A percentile compares a stretch with the other conserved stretches of the same genome.
These are phyloP conservation scores for Papilio polyxenes DNA, from an alignment of 1,140 invertebrate genomes.

Conservation along the genomic window DNA sequence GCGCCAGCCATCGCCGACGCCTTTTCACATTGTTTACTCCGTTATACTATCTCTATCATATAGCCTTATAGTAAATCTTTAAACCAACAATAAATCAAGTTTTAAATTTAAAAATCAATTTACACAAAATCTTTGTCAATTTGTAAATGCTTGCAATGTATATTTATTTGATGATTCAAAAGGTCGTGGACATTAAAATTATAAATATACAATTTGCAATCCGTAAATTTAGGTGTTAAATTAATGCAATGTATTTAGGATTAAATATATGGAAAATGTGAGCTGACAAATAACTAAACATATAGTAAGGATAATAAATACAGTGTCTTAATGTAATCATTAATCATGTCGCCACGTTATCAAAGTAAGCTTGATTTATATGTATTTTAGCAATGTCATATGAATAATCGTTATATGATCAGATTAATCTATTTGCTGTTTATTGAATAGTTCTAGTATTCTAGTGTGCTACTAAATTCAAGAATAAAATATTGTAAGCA, in stretches of 20 bases:
- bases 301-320: not conserved
- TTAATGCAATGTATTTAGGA: too few species aligned
- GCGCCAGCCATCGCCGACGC: constrained; percentile 48
- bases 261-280: not conserved
- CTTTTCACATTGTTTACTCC: constrained; percentile 45
- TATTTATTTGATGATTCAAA: too few species aligned
- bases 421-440: not conserved
- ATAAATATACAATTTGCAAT: not conserved
- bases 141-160: too few species aligned
- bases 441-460: not conserved
- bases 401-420: not conserved
- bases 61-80: not conserved
- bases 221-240: not conserved
- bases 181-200: too few species aligned
- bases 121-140: too few species aligned
- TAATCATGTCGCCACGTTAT: constrained; percentile 3
- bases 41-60: constrained; percentile 38
- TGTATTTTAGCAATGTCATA: not conserved
- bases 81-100: not conserved
- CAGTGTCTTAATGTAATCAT: not conserved
- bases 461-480: not conserved
- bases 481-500: not conserved
- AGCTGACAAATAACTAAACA: not conserved
- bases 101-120: too few species aligned
- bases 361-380: not conserved